phyloP scores from a whole-genome alignment of 2,888 invertebrate genomes.

The Macrophya alboannulata region DNA sequence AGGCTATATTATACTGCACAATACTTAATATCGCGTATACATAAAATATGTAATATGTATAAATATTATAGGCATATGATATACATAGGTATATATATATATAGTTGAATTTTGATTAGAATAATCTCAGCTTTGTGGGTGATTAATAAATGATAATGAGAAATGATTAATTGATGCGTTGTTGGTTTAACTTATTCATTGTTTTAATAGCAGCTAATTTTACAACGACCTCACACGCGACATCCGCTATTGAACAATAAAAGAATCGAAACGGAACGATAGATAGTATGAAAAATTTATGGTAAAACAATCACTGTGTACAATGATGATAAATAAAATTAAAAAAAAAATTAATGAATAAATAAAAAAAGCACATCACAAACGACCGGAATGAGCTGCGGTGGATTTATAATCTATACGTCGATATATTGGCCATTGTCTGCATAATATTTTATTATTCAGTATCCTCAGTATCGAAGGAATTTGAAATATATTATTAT shows the following conservation, averaged over 20 bases:
- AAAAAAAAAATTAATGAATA: too few relatives aligned
- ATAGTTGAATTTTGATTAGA: not conserved
- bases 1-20: not conserved
- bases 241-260: slow-evolving; percentile 1
- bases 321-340: not conserved
- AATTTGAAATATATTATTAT: not conserved
- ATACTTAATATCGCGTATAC: not conserved
- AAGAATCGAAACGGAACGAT: not conserved
- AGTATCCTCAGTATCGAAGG: not conserved
- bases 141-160: not conserved
- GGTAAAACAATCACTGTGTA: not conserved
- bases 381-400: not conserved
- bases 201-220: not conserved
- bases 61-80: too few relatives aligned
- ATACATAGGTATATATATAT: not conserved
- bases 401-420: not conserved
- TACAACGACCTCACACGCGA: not conserved
- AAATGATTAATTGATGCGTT: not conserved
- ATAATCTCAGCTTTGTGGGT: not conserved
- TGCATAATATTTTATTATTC: not conserved
- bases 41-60: too few relatives aligned
- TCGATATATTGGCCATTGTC: slow-evolving; percentile 11
- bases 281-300: not conserved
- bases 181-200: not conserved
- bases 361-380: not conserved